A percentile compares a stretch with the other conserved stretches of the same genome.
Conservation (phyloP, 1,140 invertebrate genomes). For the Druon quercuslanigerum region DNA sequence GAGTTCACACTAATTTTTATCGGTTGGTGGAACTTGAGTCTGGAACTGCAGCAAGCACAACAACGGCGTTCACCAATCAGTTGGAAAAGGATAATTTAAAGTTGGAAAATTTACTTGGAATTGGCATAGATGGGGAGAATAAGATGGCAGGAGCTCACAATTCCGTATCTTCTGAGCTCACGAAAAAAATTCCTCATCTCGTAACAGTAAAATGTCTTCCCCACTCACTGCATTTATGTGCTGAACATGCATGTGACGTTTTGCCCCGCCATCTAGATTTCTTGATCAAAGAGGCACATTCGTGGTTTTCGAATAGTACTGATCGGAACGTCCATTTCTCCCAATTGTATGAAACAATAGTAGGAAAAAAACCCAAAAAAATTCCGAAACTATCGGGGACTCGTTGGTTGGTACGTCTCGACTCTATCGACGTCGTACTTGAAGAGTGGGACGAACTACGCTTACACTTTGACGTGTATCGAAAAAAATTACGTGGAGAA, state of each 20-base stretch:
- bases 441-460: conserved; percentile 46
- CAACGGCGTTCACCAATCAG: conserved; percentile 49
- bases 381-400: conserved; percentile 46
- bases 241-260: conserved; percentile 48
- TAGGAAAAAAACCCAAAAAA: conserved; percentile 51
- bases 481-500: conserved; percentile 33
- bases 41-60: conserved; percentile 57
- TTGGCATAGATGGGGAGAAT: conserved; percentile 62
- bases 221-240: conserved; percentile 56
- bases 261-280: conserved; percentile 52
- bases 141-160: conserved; percentile 60
- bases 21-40: conserved; percentile 50
- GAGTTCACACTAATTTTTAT: conserved; percentile 58
- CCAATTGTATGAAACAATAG: conserved; percentile 53
- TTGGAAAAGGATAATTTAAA: conserved; percentile 58
- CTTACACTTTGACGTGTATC: conserved; percentile 36
- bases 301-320: conserved; percentile 62
- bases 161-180: conserved; percentile 50
- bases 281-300: conserved; percentile 60
- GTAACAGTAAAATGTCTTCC: conserved; percentile 51
- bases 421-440: conserved; percentile 40
- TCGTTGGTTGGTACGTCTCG: conserved; percentile 40
- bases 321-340: conserved; percentile 55
- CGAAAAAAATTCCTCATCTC: conserved; percentile 41
- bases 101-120: conserved; percentile 64